These are phyloP conservation scores for Drosophila monieri DNA, from an alignment of 2,888 invertebrate genomes.

Conservation along the genomic window DNA sequence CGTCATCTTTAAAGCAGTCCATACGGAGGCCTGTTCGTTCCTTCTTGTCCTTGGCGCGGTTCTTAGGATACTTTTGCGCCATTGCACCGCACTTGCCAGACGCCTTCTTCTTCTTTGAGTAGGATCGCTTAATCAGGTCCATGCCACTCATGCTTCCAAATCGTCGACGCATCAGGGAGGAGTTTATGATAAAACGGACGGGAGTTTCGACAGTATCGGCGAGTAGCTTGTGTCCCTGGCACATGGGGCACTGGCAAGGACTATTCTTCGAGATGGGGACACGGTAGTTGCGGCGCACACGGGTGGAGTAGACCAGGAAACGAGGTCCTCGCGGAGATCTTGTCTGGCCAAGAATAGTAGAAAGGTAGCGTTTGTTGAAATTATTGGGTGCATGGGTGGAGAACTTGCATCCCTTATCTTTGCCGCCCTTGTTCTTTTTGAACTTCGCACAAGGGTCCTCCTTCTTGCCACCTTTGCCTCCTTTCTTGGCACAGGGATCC, in stretches of 20 bases:
- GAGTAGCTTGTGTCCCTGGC: not conserved
- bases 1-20: constrained; percentile 38
- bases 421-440: constrained; percentile 14
- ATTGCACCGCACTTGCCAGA: constrained; percentile 36
- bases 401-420: constrained; percentile 11
- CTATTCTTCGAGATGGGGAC: not conserved
- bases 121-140: constrained; percentile 3
- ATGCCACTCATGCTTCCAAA: constrained; percentile 36
- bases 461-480: constrained; percentile 16
- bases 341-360: constrained; percentile 6
- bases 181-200: constrained; percentile 37
- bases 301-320: constrained; percentile 24
- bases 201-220: not conserved
- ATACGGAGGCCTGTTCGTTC: constrained; percentile 36
- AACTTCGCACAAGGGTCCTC: constrained; percentile 27
- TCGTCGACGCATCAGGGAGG: constrained; percentile 45
- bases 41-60: constrained; percentile 42
- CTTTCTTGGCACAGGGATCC: constrained; percentile 25
- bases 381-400: constrained; percentile 10
- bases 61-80: not conserved
- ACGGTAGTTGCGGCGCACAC: constrained; percentile 39
- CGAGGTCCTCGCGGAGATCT: constrained; percentile 14
- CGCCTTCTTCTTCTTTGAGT: constrained; percentile 16
- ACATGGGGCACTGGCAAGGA: not conserved
- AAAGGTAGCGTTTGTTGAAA: constrained; percentile 23